These are phyloP conservation scores for Elymnias hypermnestra DNA, from an alignment of 1,140 invertebrate genomes.

Conservation along the genomic window DNA sequence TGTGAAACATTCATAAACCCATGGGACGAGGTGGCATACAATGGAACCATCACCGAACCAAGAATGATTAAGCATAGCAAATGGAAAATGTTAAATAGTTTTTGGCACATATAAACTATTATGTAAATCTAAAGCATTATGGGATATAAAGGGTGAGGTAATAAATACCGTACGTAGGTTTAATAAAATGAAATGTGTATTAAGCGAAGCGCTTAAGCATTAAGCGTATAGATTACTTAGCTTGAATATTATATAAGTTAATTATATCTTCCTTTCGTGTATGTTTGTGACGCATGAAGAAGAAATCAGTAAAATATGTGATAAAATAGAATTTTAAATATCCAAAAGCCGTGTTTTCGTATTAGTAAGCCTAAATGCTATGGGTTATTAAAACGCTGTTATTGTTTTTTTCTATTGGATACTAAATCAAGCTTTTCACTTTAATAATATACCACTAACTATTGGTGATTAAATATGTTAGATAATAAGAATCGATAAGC, in stretches of 20 bases:
- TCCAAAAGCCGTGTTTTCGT: conserved; percentile 12
- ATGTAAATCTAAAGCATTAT: conserved; percentile 26
- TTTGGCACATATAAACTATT: conserved; percentile 28
- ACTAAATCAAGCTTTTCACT: neutral
- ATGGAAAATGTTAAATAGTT: conserved; percentile 55
- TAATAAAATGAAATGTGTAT: conserved; percentile 13
- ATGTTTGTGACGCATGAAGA: neutral
- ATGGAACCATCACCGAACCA: conserved; percentile 73
- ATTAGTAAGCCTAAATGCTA: conserved; percentile 10
- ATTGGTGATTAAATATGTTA: neutral
- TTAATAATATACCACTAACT: neutral
- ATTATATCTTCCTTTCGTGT: neutral
- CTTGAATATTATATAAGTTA: conserved; percentile 5
- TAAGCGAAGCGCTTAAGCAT: conserved; percentile 26
- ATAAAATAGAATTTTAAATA: conserved; percentile 3
- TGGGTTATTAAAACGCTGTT: neutral
- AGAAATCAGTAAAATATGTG: conserved; percentile 8
- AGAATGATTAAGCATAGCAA: conserved; percentile 76
- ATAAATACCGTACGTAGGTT: conserved; percentile 3
- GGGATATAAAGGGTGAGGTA: conserved; percentile 23
- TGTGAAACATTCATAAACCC: conserved; percentile 43
- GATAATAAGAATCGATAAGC: neutral
- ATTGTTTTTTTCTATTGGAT: neutral
- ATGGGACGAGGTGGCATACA: conserved; percentile 50
- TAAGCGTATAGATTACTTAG: conserved; percentile 20